Evolutionary conservation across 2,888 invertebrate species (phyloP), one percentile per base, ranked within the genome.

Genomic region (Epinotia ramella): DNA sequence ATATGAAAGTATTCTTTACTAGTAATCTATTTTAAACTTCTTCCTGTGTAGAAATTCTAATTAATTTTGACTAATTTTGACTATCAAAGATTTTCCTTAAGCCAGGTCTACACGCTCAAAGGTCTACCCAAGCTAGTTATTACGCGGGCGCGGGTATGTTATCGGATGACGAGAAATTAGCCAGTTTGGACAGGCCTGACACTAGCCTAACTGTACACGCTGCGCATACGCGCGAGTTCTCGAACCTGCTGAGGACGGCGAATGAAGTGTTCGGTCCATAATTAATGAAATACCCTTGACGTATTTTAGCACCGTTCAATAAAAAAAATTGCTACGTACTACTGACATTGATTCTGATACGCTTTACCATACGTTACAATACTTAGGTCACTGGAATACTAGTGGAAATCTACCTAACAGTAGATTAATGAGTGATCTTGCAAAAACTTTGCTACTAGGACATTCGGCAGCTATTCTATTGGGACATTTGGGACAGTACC

Each of bases 151-250:
- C 80, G 84, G 81, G 82, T 71, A 85, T 86, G 86, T 90, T 91
- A 92, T 92, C 91, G 89, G 91, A 90, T 88, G 87, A 83, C 85
- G 84, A 87, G 87, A 88, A 91, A 91, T 91, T 89, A 91, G 87
- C 87, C 86, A 84, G 85, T 85, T 85, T 85, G 82, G 78, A 83
- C 80, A 76, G 73, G 77, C 72, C 79, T 71, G 69, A 71, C 70
- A 71, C 75, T 71, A 65, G 60, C 70, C 69, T 69, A 69, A 69
- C 69, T 60, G 69, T 60, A 68, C 44, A 59, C 69, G 44, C 11
- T 24, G 59, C 69, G 24, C 40, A 40, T 60, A 46, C 28, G 28
- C 16, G 11, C 16, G 56, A 59, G 20, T 28, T 46, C 16, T 59
- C 20, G 44, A 20, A 57, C 33, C 44, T 60, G 59, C 4, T 57